Percentiles rank a stretch among this genome's conserved stretches.
phyloP scores from a whole-genome alignment of 1,140 invertebrate species.

The Diorhabda elongata region DNA sequence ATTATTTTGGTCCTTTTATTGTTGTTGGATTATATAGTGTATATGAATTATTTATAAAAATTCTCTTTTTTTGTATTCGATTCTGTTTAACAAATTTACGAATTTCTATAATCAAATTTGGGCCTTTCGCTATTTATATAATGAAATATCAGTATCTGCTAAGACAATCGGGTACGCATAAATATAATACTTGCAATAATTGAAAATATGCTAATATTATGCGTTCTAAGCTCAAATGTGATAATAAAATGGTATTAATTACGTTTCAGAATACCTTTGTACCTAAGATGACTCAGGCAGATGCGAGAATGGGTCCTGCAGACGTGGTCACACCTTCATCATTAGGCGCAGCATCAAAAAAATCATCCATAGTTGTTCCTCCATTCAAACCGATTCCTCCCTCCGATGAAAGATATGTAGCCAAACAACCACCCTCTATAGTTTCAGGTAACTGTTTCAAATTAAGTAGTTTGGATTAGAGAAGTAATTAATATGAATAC shows the following conservation, averaged over 20 bases:
- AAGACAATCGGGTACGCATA: neutral
- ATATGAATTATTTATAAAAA: too few species aligned
- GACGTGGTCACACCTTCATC: constrained; percentile 19
- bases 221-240: neutral
- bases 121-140: neutral
- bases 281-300: neutral
- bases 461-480: neutral
- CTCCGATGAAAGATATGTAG: constrained; percentile 52
- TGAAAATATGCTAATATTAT: neutral
- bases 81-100: too few species aligned
- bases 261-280: constrained; percentile 4
- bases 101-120: too few species aligned
- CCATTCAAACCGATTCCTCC: constrained; percentile 72
- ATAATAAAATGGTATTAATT: neutral
- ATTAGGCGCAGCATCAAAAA: constrained; percentile 13
- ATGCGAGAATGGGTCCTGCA: neutral
- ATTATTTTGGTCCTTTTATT: too few species aligned
- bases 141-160: neutral
- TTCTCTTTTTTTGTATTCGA: too few species aligned
- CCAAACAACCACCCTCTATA: constrained; percentile 44
- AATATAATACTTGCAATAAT: neutral
- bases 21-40: too few species aligned
- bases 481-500: too few species aligned
- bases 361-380: constrained; percentile 50
- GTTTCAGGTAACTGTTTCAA: neutral